These are phyloP conservation scores for Sparus aurata DNA, from an alignment of 2,797 vertebrate species.

Conservation along the genomic window DNA sequence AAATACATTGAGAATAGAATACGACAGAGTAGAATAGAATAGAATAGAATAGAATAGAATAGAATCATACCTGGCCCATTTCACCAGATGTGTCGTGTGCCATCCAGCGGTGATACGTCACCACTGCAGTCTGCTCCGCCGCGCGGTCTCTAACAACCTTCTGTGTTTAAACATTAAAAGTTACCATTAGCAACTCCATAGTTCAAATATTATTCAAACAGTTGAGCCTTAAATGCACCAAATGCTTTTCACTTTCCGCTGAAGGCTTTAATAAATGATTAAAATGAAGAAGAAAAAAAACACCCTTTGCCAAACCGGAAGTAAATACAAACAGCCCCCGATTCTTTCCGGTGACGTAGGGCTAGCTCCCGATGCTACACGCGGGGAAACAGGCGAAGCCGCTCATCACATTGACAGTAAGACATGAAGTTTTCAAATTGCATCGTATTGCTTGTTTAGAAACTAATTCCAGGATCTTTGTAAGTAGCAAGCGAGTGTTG, in stretches of 20 bases:
- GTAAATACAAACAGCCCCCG: constrained; percentile 26
- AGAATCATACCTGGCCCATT: not conserved
- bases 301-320: constrained; percentile 66
- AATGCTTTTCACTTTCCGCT: accelerated
- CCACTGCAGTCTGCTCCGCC: constrained; percentile 27
- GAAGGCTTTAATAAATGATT: not conserved
- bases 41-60: not conserved
- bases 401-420: constrained; percentile 69
- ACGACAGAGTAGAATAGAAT: no score
- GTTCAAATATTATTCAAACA: not conserved
- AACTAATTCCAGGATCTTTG: accelerated
- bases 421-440: constrained; percentile 43
- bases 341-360: constrained; percentile 77
- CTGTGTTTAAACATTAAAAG: not conserved
- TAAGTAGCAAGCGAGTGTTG: accelerated
- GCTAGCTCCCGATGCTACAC: constrained; percentile 84
- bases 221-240: accelerated
- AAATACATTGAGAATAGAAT: no score
- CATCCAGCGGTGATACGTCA: constrained; percentile 60
- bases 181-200: accelerated
- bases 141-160: not conserved
- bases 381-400: constrained; percentile 86
- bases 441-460: not conserved
- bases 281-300: not conserved
- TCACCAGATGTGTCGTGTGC: constrained; percentile 44